Conservation (phyloP, 2,113 vertebrate species). For the Chinchilla lanigera region DNA sequence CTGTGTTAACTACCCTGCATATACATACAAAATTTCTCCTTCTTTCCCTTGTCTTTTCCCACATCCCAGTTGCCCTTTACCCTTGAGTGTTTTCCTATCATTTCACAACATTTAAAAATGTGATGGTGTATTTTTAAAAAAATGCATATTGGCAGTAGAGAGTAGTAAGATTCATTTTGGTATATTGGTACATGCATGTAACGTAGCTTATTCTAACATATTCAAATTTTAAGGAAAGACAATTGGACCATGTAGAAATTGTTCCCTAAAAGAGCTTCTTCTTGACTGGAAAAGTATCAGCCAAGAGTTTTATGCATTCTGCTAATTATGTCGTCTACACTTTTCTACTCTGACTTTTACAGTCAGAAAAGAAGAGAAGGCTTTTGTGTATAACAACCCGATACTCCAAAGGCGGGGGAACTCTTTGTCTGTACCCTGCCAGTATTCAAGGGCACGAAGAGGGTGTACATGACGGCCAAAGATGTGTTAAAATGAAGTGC, state of each 20-base stretch:
- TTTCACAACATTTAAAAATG: too few species aligned
- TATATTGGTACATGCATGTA: not conserved
- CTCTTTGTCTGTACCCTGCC: not conserved
- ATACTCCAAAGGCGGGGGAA: not conserved
- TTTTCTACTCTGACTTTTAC: not conserved
- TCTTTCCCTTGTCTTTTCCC: too few species aligned
- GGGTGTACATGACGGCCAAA: not conserved
- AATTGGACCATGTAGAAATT: not conserved
- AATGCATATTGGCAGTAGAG: not conserved
- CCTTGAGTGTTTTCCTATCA: too few species aligned
- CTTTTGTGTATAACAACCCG: not conserved
- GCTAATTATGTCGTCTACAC: not conserved
- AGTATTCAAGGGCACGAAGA: not conserved
- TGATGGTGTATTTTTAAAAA: too few species aligned
- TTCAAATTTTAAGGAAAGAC: not conserved
- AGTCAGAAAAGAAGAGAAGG: not conserved
- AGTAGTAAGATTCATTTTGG: not conserved
- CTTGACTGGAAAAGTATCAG: conserved; percentile 18
- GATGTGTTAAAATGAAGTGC: not conserved
- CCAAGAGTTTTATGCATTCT: not conserved
- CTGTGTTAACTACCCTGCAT: too few species aligned
- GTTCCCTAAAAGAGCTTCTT: not conserved
- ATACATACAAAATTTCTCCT: too few species aligned
- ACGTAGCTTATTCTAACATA: not conserved
- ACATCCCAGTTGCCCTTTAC: too few species aligned